Conservation (phyloP, 2,888 invertebrate genomes). For the Rugalucina vietnamica region DNA sequence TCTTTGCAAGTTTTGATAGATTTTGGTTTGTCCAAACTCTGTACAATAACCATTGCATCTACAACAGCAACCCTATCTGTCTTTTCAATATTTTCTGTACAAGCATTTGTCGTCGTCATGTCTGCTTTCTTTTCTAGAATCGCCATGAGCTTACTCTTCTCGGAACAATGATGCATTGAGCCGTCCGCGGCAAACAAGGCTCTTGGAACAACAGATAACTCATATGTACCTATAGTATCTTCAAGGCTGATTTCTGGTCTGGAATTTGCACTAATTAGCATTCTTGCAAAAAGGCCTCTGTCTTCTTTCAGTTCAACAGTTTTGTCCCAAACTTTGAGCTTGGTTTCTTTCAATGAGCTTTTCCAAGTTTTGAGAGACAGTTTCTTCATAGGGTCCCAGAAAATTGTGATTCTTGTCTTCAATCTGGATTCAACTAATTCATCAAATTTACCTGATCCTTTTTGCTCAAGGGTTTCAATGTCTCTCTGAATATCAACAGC, state of each 20-base stretch:
- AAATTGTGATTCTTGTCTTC: not conserved
- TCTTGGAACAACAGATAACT: not conserved
- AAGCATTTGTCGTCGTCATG: not conserved
- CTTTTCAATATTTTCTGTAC: not conserved
- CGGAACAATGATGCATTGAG: not conserved
- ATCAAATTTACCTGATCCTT: not conserved
- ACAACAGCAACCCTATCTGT: not conserved
- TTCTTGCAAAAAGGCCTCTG: not conserved
- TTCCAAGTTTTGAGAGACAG: not conserved
- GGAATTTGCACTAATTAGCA: not conserved
- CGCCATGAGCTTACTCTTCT: not conserved
- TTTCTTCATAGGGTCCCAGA: slow-evolving; percentile 1
- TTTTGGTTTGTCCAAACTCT: not conserved
- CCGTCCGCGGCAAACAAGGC: not conserved
- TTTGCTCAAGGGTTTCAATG: not conserved
- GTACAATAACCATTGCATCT: not conserved
- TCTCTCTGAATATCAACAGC: no score
- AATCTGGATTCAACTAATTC: not conserved
- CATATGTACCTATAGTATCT: not conserved
- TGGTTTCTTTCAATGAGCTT: not conserved
- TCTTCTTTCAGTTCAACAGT: not conserved
- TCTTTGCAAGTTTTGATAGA: not conserved
- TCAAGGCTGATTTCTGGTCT: not conserved
- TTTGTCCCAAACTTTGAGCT: not conserved
- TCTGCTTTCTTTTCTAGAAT: not conserved